A percentile compares a stretch with the other conserved stretches of the same genome.
These are phyloP conservation scores for Athene cunicularia DNA, from an alignment of 2,113 vertebrate genomes.

Conservation along the genomic window DNA sequence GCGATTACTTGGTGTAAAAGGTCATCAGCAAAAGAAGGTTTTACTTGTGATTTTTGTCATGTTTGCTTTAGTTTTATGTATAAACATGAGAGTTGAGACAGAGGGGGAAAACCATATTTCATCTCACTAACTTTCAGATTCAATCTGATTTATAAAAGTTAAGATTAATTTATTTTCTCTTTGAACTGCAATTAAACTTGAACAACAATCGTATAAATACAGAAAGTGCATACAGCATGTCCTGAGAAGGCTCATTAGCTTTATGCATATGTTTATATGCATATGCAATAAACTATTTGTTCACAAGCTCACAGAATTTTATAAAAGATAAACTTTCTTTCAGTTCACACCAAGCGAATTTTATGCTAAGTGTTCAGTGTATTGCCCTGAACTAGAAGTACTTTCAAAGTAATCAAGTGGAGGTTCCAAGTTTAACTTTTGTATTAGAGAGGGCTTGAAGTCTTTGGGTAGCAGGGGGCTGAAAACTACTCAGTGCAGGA, in stretches of 20 bases:
- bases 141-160: not conserved
- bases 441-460: not conserved
- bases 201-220: not conserved
- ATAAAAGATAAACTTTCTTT: not conserved
- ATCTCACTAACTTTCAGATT: not conserved
- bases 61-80: not conserved
- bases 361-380: not conserved
- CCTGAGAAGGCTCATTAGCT: not conserved
- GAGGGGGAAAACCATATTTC: not conserved
- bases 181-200: not conserved
- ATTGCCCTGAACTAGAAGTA: not conserved
- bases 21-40: not conserved
- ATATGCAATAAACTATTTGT: not conserved
- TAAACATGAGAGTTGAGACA: not conserved
- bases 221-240: not conserved
- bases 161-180: not conserved
- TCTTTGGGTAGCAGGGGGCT: fast-evolving
- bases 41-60: not conserved
- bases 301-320: not conserved
- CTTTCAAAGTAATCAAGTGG: not conserved
- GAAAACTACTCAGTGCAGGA: not conserved
- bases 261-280: not conserved
- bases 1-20: constrained; percentile 1
- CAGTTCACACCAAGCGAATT: not conserved
- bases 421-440: not conserved